Evolutionary conservation across 2,797 vertebrate species (phyloP).

Genomic region (Intellagama lesueurii): DNA sequence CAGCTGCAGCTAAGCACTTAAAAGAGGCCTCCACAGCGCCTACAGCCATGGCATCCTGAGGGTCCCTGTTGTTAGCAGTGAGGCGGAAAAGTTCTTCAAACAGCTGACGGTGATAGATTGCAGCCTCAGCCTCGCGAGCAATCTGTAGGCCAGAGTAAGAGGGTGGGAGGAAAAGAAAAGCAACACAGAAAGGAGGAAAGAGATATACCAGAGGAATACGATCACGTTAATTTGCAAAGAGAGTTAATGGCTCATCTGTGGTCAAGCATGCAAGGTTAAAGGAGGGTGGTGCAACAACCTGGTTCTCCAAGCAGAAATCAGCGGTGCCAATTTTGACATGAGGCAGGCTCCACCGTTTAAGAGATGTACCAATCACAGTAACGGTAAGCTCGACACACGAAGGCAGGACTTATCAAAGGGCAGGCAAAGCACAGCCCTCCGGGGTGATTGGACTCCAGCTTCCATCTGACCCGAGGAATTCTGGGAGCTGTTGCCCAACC

Average conservation of each 20-base stretch:
- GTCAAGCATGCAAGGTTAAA: slow-evolving; percentile 40
- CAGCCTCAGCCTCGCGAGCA: slow-evolving; percentile 85
- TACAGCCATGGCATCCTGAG: slow-evolving; percentile 93
- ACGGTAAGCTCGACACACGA: no score
- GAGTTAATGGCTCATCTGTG: slow-evolving; percentile 59
- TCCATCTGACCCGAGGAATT: background rate
- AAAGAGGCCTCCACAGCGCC: slow-evolving; percentile 97
- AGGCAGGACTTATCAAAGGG: no score
- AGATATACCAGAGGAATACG: slow-evolving; percentile 72
- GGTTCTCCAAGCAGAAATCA: slow-evolving; percentile 23
- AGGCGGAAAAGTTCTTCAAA: slow-evolving; percentile 86
- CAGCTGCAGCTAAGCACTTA: slow-evolving; percentile 93
- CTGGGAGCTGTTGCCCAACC: background rate
- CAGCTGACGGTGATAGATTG: slow-evolving; percentile 84
- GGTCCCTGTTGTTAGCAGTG: slow-evolving; percentile 85
- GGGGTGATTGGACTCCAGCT: no score
- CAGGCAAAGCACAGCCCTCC: no score
- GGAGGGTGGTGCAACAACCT: slow-evolving; percentile 47
- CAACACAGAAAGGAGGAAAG: slow-evolving; percentile 75
- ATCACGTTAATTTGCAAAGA: slow-evolving; percentile 40
- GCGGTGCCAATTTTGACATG: accelerated
- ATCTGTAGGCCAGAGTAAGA: slow-evolving; percentile 80
- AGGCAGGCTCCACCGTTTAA: accelerated
- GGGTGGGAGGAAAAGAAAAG: slow-evolving; percentile 59
- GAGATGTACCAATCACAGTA: no score